Evolutionary conservation across 2,797 vertebrate species (phyloP), one percentile per base, ranked within the genome.

Genomic region (Pseudopleuronectes americanus): DNA sequence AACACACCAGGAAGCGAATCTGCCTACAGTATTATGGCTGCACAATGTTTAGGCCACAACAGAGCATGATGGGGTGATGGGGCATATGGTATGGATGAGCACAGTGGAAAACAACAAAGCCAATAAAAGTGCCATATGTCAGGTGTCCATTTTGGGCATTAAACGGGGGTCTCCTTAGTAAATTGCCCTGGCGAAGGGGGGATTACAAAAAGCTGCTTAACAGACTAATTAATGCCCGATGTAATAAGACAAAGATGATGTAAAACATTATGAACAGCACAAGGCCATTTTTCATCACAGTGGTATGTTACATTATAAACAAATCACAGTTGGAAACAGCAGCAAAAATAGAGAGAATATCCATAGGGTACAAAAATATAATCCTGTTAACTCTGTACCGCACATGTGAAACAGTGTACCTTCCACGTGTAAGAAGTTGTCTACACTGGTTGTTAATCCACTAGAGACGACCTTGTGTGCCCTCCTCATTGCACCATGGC

Each of bases 191-290:
- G 62, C 81, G 68, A 52, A 3, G 62, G 70, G 60, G 68, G 55
- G 89, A 89, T 91, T 91, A 91, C 54, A 28, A 62, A 86, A 92
- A 92, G 86, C 86, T 81, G 45, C 86, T 93, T 91, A 90, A 47
- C 28, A 68, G 78, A 45, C 85, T 79, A 77, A 89, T 88, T 87
- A 81, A 81, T 71, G 73, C 55, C 78, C 57, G 36, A 70, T 74
- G 69, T 48, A 77, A 76, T 63, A 67, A 38, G 56, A 67, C 24
- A 57, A 75, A 21, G 26, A 56, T 4, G 10, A 64, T 56, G 49
- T 10, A 52, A 77, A 62, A 64, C 26, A 23, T 10, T 48, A 9
- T 45, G 41, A 65, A 22, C 41, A 72, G 77, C 79, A 70, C 53
- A 69, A 58, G 3, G 3, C 22, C 10, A 3, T 63, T 33, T 33